phyloP scores from a whole-genome alignment of 2,113 vertebrate species.

The Sapayoa aenigma region DNA sequence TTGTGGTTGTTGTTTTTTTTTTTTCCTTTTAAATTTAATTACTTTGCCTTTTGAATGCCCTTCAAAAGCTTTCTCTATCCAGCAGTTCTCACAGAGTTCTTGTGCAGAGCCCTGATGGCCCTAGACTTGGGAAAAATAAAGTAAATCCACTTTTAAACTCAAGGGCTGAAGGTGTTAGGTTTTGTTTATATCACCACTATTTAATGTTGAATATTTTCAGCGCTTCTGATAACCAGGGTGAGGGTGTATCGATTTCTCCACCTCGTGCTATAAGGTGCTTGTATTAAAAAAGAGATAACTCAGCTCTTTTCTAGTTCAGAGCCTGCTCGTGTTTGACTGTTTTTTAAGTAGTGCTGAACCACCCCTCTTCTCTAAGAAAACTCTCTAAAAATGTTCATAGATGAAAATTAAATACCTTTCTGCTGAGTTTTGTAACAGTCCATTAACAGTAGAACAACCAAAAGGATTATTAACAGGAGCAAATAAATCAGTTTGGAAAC shows the following conservation, averaged over 20 bases:
- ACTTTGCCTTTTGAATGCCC: neutral
- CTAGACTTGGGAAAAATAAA: neutral
- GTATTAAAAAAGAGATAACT: neutral
- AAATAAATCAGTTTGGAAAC: neutral
- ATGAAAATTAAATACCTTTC: neutral
- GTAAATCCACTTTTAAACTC: neutral
- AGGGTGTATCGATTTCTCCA: neutral
- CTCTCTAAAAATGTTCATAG: neutral
- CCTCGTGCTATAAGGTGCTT: neutral
- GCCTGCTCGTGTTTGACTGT: neutral
- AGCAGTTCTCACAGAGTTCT: neutral
- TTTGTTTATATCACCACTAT: neutral
- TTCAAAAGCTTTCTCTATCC: neutral
- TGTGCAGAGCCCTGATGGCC: neutral
- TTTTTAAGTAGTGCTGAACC: neutral
- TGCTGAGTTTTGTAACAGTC: neutral
- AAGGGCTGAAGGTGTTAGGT: neutral
- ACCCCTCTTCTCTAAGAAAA: neutral
- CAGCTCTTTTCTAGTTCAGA: neutral
- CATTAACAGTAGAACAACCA: neutral
- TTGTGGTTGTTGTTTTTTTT: neutral
- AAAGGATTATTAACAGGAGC: neutral
- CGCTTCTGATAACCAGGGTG: neutral
- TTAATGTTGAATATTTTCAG: conserved; percentile 35
- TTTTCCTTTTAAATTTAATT: neutral